Evolutionary conservation across 2,888 invertebrate species (phyloP).

Genomic region (Rhingia rostrata): DNA sequence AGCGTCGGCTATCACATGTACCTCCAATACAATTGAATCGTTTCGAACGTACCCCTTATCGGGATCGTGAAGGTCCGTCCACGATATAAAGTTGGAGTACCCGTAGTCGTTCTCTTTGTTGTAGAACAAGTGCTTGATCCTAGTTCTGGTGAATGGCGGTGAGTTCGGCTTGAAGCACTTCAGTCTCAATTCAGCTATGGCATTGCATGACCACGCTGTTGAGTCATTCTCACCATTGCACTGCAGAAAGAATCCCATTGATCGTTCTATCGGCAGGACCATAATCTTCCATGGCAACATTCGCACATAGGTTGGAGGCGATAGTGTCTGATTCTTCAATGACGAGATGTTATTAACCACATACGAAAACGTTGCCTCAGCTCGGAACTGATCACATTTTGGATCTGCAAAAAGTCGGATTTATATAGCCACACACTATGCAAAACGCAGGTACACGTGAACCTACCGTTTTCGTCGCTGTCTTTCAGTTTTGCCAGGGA

Average conservation of each 20-base stretch:
- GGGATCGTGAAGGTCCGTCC: constrained; percentile 95
- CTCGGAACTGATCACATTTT: constrained; percentile 81
- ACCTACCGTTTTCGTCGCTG: constrained; percentile 64
- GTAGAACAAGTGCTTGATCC: constrained; percentile 98
- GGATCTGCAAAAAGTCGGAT: constrained; percentile 73
- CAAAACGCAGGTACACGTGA: background rate
- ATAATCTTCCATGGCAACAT: constrained; percentile 99
- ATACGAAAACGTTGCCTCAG: constrained; percentile 94
- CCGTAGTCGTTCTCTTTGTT: constrained; percentile 94
- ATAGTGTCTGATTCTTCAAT: constrained; percentile 92
- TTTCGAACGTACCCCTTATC: constrained; percentile 96
- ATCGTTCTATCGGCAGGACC: constrained; percentile 91
- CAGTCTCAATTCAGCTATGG: constrained; percentile 95
- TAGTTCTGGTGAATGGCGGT: constrained; percentile 91
- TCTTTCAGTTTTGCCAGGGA: constrained; percentile 60
- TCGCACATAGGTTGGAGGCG: constrained; percentile 95
- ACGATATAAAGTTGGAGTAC: constrained; percentile 97
- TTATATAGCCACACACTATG: background rate
- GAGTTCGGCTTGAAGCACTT: constrained; percentile 94
- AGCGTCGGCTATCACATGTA: constrained; percentile 93
- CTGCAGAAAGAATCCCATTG: constrained; percentile 93
- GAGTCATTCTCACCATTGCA: constrained; percentile 98
- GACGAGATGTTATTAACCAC: constrained; percentile 94
- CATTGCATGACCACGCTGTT: constrained; percentile 99
- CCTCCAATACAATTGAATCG: constrained; percentile 91